phyloP scores from a whole-genome alignment of 2,797 vertebrate genomes.

The Aselliscus stoliczkanus region DNA sequence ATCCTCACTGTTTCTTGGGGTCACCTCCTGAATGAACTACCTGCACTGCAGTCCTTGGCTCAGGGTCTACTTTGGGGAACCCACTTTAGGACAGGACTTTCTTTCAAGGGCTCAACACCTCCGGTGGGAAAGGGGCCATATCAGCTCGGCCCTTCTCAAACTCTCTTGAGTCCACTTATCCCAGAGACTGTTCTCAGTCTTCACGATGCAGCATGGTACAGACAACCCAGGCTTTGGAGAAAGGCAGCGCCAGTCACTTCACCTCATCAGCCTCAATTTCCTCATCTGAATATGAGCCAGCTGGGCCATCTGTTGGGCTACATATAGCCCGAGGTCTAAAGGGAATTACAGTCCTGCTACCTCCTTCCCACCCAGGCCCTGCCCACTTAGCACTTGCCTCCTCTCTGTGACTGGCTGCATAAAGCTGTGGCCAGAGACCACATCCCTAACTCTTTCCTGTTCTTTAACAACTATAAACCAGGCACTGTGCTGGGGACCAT shows the following conservation, averaged over 20 bases:
- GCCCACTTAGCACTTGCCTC: neutral
- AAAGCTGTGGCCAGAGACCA: neutral
- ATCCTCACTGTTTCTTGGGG: neutral
- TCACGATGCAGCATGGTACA: rapidly evolving
- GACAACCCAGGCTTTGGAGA: neutral
- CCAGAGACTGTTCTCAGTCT: rapidly evolving
- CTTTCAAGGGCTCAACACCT: neutral
- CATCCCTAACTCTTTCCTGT: neutral
- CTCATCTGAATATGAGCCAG: neutral
- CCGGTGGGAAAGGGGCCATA: neutral
- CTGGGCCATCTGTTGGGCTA: neutral
- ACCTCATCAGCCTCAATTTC: neutral
- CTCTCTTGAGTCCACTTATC: neutral
- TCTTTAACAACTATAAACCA: neutral
- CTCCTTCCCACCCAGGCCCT: neutral
- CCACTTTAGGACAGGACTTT: neutral
- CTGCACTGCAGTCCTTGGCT: neutral
- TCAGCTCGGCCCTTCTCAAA: neutral
- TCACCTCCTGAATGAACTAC: neutral
- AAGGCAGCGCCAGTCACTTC: neutral
- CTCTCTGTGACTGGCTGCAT: neutral
- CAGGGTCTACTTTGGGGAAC: neutral
- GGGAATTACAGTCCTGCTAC: neutral
- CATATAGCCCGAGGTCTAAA: neutral
- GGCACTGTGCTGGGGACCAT: rapidly evolving